Percentiles rank a stretch among this genome's conserved stretches.
Evolutionary conservation across 1,140 invertebrate species (phyloP).

Genomic region (Cepaea nemoralis): DNA sequence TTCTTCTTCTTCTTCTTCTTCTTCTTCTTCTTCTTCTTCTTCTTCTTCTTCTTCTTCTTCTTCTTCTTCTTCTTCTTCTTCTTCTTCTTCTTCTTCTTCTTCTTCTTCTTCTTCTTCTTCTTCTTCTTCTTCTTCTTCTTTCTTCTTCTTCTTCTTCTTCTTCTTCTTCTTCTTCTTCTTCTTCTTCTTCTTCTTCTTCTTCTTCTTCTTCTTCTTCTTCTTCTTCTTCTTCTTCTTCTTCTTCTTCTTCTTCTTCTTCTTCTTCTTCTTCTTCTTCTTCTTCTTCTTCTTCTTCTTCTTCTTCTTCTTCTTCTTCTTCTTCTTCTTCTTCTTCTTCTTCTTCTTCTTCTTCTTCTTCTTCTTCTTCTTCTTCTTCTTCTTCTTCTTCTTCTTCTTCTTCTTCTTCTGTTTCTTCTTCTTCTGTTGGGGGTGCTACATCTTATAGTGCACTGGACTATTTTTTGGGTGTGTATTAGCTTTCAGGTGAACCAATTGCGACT

Average conservation of each 20-base stretch:
- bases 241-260: constrained; percentile 30
- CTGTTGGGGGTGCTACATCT: too few species aligned
- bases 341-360: constrained; percentile 30
- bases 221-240: constrained; percentile 30
- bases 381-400: too few species aligned
- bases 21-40: constrained; percentile 3
- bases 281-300: constrained; percentile 7
- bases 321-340: constrained; percentile 30
- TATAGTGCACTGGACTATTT: too few species aligned
- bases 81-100: not conserved
- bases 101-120: not conserved
- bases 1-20: not conserved
- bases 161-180: not conserved
- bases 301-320: constrained; percentile 30
- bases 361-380: constrained; percentile 30
- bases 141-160: too few species aligned
- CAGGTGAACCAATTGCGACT: too few species aligned
- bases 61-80: too few species aligned
- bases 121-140: not conserved
- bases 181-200: not conserved
- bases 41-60: not conserved
- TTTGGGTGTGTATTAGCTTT: not conserved
- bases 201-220: not conserved
- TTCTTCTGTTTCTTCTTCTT: too few species aligned
- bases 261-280: constrained; percentile 30